phyloP scores from a whole-genome alignment of 2,797 vertebrate species.

The Sitta carolinensis region DNA sequence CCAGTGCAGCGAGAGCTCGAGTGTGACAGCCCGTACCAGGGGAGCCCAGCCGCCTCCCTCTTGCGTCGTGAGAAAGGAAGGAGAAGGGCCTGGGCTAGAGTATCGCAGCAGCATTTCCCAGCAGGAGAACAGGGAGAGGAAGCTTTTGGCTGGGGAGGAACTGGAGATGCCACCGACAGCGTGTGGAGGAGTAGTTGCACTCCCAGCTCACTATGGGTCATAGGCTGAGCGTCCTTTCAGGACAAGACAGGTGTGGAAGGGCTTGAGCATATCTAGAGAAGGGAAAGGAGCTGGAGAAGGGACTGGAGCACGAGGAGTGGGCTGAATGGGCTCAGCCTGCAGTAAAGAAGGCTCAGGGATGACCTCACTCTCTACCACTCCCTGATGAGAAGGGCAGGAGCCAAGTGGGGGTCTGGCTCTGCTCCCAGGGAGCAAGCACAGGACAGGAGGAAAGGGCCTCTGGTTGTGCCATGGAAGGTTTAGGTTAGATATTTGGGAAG shows the following conservation, averaged over 20 bases:
- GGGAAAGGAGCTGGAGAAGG: too few species aligned
- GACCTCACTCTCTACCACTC: neutral
- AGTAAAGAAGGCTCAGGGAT: neutral
- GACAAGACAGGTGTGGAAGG: neutral
- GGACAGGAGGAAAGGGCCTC: neutral
- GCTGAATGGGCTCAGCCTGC: neutral
- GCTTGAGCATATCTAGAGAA: neutral
- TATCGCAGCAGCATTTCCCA: neutral
- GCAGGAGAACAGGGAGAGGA: neutral
- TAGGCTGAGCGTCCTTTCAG: neutral
- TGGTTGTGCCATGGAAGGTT: neutral
- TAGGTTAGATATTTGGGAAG: neutral
- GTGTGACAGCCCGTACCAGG: neutral
- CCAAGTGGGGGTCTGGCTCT: neutral
- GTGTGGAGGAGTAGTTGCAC: too few species aligned
- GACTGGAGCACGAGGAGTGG: neutral
- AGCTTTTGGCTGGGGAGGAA: neutral
- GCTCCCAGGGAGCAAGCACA: neutral
- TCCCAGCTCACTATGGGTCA: neutral
- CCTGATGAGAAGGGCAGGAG: neutral
- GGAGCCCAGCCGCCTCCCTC: rapidly evolving
- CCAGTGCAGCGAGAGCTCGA: neutral
- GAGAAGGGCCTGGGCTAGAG: neutral
- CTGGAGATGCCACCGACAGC: neutral
- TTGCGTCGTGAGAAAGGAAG: neutral